A percentile compares a stretch with the other conserved stretches of the same genome.
phyloP scores from a whole-genome alignment of 1,140 invertebrate genomes.

The Drosophila sp. region DNA sequence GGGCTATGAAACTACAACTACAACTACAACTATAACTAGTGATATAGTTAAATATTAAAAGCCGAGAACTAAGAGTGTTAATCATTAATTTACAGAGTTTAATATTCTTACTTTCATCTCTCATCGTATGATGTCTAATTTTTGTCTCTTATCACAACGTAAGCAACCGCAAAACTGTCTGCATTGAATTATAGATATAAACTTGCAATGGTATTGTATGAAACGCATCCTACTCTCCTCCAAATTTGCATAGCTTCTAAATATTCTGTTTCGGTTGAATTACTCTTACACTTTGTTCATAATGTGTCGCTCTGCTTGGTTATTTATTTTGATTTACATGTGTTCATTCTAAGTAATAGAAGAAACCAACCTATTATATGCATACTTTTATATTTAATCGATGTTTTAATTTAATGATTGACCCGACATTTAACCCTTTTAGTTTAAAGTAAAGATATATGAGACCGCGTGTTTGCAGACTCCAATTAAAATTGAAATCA shows the following conservation, averaged over 20 bases:
- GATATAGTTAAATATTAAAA: too few relatives aligned
- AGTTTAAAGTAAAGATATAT: slow-evolving; percentile 78
- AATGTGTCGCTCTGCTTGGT: slow-evolving; percentile 57
- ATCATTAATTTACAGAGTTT: not conserved
- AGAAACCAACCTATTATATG: slow-evolving; percentile 5
- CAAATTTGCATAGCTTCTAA: slow-evolving; percentile 22
- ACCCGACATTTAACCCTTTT: slow-evolving; percentile 66
- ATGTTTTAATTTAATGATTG: slow-evolving; percentile 55
- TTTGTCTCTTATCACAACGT: not conserved
- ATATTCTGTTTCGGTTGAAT: slow-evolving; percentile 1
- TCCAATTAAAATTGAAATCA: slow-evolving; percentile 63
- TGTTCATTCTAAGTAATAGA: slow-evolving; percentile 39
- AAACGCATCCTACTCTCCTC: slow-evolving; percentile 13
- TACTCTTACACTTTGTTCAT: slow-evolving; percentile 28
- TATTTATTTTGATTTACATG: slow-evolving; percentile 74
- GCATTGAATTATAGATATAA: not conserved
- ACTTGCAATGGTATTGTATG: slow-evolving; percentile 30
- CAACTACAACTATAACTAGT: too few relatives aligned
- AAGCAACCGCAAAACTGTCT: not conserved
- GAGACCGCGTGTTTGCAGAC: slow-evolving; percentile 72
- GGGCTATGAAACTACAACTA: too few relatives aligned
- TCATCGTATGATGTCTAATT: not conserved
- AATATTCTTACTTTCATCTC: not conserved
- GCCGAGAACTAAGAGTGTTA: not conserved
- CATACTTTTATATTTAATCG: slow-evolving; percentile 6